A percentile compares a stretch with the other conserved stretches of the same genome.
phyloP scores from a whole-genome alignment of 53 echinoderm and acorn worm genomes.

The Temnopleurus reevesii region DNA sequence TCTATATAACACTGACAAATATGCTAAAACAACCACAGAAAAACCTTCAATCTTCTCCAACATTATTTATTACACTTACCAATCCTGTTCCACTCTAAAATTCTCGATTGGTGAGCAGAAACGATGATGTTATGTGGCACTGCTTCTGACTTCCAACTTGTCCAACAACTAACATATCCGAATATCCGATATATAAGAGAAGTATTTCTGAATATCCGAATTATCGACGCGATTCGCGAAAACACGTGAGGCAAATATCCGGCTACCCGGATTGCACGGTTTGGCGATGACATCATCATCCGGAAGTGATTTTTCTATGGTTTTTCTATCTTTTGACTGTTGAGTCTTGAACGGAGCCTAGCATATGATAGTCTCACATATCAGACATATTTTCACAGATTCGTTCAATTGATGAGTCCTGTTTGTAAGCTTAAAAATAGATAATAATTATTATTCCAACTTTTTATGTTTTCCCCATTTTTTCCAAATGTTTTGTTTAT shows the following conservation, averaged over 20 bases:
- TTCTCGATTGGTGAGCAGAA: neutral
- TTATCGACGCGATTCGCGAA: neutral
- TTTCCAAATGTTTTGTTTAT: too few relatives aligned
- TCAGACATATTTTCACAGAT: neutral
- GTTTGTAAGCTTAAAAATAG: neutral
- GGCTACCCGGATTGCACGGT: neutral
- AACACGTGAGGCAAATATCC: neutral
- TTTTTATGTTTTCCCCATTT: too few relatives aligned
- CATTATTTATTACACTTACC: neutral
- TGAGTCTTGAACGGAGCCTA: neutral
- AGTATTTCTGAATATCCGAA: too few relatives aligned
- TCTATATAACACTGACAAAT: neutral
- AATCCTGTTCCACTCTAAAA: neutral
- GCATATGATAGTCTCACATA: neutral
- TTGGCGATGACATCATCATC: neutral
- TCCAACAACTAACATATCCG: too few relatives aligned
- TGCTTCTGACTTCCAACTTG: neutral
- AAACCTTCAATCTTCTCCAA: neutral
- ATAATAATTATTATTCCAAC: neutral
- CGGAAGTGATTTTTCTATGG: conserved; percentile 1
- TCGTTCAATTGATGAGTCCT: neutral
- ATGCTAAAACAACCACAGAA: neutral
- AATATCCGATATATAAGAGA: too few relatives aligned
- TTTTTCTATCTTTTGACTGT: neutral
- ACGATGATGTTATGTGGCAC: neutral